These are phyloP conservation scores for Hoplostethus mediterraneus DNA, from an alignment of 2,797 vertebrate genomes.

Conservation along the genomic window DNA sequence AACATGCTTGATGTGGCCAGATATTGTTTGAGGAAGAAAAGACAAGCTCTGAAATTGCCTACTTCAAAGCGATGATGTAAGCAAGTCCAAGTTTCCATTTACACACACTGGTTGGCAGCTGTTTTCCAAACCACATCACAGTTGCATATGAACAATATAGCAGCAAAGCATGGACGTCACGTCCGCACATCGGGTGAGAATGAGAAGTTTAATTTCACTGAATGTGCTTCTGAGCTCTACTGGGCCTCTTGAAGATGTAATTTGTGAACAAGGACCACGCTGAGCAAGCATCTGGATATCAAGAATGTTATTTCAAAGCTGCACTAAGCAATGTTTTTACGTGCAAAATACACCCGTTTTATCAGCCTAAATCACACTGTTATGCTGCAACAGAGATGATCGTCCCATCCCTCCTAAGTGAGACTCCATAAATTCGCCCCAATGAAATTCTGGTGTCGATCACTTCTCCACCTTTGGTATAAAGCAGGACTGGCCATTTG, in stretches of 20 bases:
- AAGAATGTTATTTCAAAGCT: no score
- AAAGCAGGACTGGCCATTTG: no score
- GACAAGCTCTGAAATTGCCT: slow-evolving; percentile 30
- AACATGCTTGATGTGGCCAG: slow-evolving; percentile 26
- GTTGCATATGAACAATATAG: background rate
- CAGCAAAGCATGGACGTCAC: no score
- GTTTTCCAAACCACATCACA: background rate
- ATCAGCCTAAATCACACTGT: no score
- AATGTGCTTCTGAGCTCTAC: background rate
- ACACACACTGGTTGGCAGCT: background rate
- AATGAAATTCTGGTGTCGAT: no score
- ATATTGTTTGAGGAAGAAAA: slow-evolving; percentile 33
- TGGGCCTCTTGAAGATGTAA: background rate
- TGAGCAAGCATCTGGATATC: slow-evolving; percentile 2
- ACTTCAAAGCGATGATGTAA: slow-evolving; percentile 33
- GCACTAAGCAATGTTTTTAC: no score
- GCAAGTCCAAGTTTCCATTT: slow-evolving; percentile 17
- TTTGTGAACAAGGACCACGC: slow-evolving; percentile 2
- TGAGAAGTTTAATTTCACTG: slow-evolving; percentile 14
- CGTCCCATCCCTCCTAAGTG: no score
- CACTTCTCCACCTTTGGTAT: no score
- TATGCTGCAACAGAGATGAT: no score
- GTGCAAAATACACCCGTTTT: no score
- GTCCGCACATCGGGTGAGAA: background rate
- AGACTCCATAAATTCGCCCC: no score